Evolutionary conservation across 1,140 invertebrate species (phyloP), one percentile per base, ranked within the genome.

Genomic region (Lasioglossum albipes): DNA sequence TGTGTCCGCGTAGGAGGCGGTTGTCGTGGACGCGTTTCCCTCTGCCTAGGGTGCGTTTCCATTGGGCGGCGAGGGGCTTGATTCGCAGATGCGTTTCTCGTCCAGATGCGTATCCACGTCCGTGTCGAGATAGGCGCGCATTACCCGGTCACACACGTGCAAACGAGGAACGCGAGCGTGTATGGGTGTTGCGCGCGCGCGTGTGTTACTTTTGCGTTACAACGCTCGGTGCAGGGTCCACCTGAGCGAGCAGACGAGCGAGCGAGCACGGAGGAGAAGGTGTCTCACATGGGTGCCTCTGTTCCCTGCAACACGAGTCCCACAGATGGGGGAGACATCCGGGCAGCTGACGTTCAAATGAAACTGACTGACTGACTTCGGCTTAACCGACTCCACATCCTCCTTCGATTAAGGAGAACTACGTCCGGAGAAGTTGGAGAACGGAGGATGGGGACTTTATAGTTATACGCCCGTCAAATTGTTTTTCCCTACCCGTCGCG

Each of bases 331-430:
- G 92, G 92, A 93, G 92, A 93, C 92, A 93, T 93, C 92, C 92
- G 92, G 92, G 92, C 92, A 93, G 92, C 92, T 93, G 92, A 93
- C 92, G 92, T 93, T 90, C 91, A 90, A 92, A 92, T 90, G 91
- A 93, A 91, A 91, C 92, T 93, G 91, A 93, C 91, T 91, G 91
- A 92, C 92, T 93, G 92, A 93, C 91, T 93, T 92, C 89, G 91
- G 92, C 91, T 93, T 92, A 93, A 93, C 92, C 92, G 92, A 93
- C 92, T 93, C 92, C 92, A 93, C 92, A 93, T 93, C 92, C 92
- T 93, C 89, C 92, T 91, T 93, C 91, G 92, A 93, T 93, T 93
- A 93, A 92, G 88, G 88, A 90, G 92, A 93, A 92, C 92, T 93
- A 92, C 92, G 91, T 93, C 90, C 92, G 90, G 90, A 86, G 81